These are phyloP conservation scores for Drosophila eohydei DNA, from an alignment of 2,888 invertebrate species.

Conservation along the genomic window DNA sequence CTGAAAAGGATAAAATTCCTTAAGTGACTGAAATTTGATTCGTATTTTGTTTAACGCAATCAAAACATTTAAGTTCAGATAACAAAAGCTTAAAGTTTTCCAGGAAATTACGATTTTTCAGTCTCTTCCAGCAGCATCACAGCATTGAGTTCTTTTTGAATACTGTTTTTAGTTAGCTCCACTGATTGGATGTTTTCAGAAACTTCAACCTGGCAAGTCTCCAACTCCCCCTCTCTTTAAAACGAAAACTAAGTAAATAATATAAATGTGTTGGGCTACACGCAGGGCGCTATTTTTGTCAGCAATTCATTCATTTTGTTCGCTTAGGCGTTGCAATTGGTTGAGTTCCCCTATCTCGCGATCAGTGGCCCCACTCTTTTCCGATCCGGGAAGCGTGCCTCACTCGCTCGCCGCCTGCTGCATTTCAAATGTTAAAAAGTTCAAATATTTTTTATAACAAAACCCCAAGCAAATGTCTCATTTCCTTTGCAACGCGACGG, in stretches of 20 bases:
- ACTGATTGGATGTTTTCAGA: slow-evolving; percentile 18
- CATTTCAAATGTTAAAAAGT: slow-evolving; percentile 78
- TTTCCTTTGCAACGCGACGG: slow-evolving; percentile 59
- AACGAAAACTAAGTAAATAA: slow-evolving; percentile 40
- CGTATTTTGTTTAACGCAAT: background rate
- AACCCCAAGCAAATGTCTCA: slow-evolving; percentile 73
- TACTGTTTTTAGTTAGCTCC: slow-evolving; percentile 2
- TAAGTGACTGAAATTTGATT: background rate
- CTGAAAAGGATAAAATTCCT: slow-evolving; percentile 63
- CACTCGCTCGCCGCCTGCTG: slow-evolving; percentile 58
- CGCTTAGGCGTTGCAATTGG: slow-evolving; percentile 57
- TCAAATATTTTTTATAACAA: slow-evolving; percentile 67
- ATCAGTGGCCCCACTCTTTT: slow-evolving; percentile 11
- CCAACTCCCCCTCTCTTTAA: background rate
- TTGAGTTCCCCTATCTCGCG: slow-evolving; percentile 36
- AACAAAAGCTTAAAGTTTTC: background rate
- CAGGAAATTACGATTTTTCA: background rate
- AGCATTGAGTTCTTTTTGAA: background rate
- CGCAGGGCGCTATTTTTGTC: slow-evolving; percentile 72
- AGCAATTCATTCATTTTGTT: slow-evolving; percentile 71
- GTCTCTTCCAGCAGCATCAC: background rate
- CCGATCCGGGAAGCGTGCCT: slow-evolving; percentile 63
- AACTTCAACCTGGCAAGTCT: background rate
- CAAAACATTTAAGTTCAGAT: too few relatives aligned
- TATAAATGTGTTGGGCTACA: slow-evolving; percentile 44